Evolutionary conservation across 2,797 vertebrate genomes (phyloP).

Genomic region (Silurus aristotelis): DNA sequence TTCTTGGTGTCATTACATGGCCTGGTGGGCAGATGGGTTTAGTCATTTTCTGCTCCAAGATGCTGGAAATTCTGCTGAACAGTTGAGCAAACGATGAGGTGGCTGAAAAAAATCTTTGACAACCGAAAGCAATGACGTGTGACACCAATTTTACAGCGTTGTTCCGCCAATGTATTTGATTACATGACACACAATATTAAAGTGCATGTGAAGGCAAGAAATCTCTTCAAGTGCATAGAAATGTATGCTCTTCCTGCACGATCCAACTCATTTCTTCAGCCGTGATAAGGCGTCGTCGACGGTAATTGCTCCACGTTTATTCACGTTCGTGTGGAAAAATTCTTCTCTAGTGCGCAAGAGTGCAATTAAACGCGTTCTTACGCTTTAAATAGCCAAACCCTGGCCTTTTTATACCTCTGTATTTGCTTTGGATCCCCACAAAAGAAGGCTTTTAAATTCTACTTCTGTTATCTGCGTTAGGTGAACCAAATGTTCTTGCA

Average conservation of each 20-base stretch:
- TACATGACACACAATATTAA: not conserved
- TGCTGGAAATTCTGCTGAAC: conserved; percentile 62
- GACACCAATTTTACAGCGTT: not conserved
- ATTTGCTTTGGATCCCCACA: not conserved
- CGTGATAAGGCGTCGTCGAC: not conserved
- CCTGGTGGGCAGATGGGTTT: conserved; percentile 74
- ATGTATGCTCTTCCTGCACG: not conserved
- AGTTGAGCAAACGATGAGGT: not conserved
- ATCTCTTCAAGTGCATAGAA: not conserved
- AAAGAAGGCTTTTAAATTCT: not conserved
- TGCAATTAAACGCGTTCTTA: conserved; percentile 21
- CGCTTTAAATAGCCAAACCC: not conserved
- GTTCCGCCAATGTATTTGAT: not conserved
- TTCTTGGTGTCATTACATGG: conserved; percentile 78
- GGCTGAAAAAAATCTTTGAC: conserved; percentile 17
- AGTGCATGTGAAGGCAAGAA: not conserved
- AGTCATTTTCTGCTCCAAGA: conserved; percentile 73
- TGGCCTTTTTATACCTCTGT: not conserved
- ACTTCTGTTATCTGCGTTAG: conserved; percentile 2
- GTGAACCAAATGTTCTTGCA: not conserved
- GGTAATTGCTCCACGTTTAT: conserved; percentile 16
- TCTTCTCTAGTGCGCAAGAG: conserved; percentile 1
- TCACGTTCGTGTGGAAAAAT: conserved; percentile 31
- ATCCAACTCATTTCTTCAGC: conserved; percentile 6
- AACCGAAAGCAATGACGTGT: not conserved